Evolutionary conservation across 2,797 vertebrate genomes (phyloP).

Genomic region (Anguilla megastoma): DNA sequence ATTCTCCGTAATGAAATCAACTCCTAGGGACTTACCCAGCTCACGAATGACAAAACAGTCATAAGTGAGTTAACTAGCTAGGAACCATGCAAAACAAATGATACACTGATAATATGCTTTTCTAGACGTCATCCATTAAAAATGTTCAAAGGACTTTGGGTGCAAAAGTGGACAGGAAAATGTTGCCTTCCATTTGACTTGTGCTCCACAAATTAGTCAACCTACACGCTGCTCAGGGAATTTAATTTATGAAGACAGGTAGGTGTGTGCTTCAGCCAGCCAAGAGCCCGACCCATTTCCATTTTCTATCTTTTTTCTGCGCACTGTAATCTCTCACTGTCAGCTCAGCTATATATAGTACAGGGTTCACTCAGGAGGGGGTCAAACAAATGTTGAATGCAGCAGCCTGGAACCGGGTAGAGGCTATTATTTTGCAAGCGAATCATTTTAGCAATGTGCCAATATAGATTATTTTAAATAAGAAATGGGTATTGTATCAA

Average conservation of each 20-base stretch:
- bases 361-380: background rate
- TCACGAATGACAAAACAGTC: background rate
- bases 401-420: background rate
- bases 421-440: background rate
- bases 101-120: background rate
- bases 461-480: background rate
- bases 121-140: background rate
- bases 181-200: background rate
- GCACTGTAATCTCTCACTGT: background rate
- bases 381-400: background rate
- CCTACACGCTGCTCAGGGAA: background rate
- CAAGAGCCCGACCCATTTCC: slow-evolving; percentile 6
- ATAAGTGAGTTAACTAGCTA: background rate
- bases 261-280: slow-evolving; percentile 14
- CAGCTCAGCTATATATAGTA: slow-evolving; percentile 17
- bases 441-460: background rate
- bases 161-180: background rate
- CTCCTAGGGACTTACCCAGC: no score
- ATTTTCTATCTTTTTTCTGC: background rate
- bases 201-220: background rate
- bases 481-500: background rate
- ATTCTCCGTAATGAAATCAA: background rate
- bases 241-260: background rate
- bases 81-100: background rate
- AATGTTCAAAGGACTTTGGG: background rate